These are phyloP conservation scores for Camptogramma bilineatum DNA, from an alignment of 2,888 invertebrate species.

Conservation along the genomic window DNA sequence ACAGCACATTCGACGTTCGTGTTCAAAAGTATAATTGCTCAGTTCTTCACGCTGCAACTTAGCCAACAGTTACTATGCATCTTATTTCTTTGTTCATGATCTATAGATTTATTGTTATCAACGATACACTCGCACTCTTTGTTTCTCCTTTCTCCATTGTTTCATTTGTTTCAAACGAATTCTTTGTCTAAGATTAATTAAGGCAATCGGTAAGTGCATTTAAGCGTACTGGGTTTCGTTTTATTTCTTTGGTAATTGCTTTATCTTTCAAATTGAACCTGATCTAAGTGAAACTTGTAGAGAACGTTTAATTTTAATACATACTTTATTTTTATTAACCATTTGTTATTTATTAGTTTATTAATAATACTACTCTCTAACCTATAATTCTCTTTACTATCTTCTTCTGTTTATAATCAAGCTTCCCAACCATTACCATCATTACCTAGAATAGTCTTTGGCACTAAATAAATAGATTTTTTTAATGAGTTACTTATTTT, in stretches of 20 bases:
- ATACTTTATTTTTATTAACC: neutral
- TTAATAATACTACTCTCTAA: neutral
- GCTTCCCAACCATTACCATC: conserved; percentile 8
- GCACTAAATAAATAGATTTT: conserved; percentile 26
- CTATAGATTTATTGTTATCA: conserved; percentile 43
- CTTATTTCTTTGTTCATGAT: conserved; percentile 37
- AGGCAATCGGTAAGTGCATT: conserved; percentile 31
- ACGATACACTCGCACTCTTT: conserved; percentile 39
- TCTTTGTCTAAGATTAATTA: conserved; percentile 44
- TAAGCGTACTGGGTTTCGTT: conserved; percentile 21
- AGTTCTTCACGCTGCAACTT: conserved; percentile 19
- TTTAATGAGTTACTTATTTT: conserved; percentile 37
- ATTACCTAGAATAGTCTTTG: conserved; percentile 13
- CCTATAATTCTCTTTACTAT: neutral
- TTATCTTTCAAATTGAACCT: neutral
- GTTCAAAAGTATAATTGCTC: conserved; percentile 34
- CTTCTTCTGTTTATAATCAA: conserved; percentile 1
- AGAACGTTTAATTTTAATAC: neutral
- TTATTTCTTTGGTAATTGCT: conserved; percentile 14
- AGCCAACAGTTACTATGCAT: conserved; percentile 16
- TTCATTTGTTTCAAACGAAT: conserved; percentile 34
- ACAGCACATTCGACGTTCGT: conserved; percentile 22
- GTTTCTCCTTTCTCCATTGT: conserved; percentile 44
- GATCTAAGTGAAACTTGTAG: neutral
- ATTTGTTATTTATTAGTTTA: neutral